Percentiles rank a stretch among this genome's conserved stretches.
phyloP scores from a whole-genome alignment of 2,113 vertebrate species.

The Hymenochirus boettgeri region DNA sequence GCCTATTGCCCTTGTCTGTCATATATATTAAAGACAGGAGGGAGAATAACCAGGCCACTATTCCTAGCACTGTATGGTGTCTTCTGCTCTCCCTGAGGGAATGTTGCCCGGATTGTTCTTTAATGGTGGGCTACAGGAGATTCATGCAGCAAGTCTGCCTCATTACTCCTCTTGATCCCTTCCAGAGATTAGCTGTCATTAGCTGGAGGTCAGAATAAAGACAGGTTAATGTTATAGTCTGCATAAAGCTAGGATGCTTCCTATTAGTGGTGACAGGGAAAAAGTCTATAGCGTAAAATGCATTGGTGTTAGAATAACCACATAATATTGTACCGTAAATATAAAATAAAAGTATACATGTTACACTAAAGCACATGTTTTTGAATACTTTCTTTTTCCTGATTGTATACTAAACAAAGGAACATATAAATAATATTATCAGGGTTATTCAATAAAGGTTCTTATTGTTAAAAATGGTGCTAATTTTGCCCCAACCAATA shows the following conservation, averaged over 20 bases:
- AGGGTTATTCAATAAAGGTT: too few species aligned
- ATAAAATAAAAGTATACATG: too few species aligned
- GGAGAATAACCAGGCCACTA: conserved; percentile 14
- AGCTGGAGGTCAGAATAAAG: conserved; percentile 12
- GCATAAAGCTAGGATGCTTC: not conserved
- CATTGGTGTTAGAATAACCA: too few species aligned
- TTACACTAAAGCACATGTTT: too few species aligned
- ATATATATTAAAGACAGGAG: conserved; percentile 21
- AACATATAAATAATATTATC: too few species aligned
- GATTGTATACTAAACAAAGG: too few species aligned
- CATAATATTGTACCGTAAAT: too few species aligned
- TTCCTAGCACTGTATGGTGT: conserved; percentile 28
- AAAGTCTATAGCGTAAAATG: not conserved
- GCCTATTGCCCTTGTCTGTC: conserved; percentile 29
- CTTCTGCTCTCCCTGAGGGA: conserved; percentile 34
- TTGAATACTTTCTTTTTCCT: too few species aligned
- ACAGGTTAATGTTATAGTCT: conserved; percentile 12
- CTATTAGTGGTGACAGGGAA: not conserved
- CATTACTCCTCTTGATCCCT: conserved; percentile 36
- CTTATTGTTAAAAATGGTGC: too few species aligned
- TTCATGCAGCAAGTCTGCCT: conserved; percentile 28
- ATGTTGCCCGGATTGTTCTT: conserved; percentile 20
- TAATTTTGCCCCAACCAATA: too few species aligned
- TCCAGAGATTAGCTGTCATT: conserved; percentile 27
- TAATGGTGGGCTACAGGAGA: conserved; percentile 31